Evolutionary conservation across 1,140 invertebrate species (phyloP).

Genomic region (Drosophila varians): DNA sequence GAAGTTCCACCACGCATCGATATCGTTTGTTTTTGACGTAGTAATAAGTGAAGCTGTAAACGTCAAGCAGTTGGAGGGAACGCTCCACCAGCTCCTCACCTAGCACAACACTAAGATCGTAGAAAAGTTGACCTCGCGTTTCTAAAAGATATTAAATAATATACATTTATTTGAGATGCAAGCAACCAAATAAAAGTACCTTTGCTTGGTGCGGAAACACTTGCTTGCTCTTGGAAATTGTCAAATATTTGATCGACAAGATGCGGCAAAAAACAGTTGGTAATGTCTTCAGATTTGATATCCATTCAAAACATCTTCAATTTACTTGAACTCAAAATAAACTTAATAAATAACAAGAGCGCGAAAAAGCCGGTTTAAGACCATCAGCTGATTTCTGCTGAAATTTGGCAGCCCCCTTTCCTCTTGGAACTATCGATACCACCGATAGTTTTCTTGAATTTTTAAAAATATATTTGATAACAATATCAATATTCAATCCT

Average conservation of each 20-base stretch:
- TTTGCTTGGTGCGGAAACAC: not conserved
- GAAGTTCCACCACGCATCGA: constrained; percentile 16
- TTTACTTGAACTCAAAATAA: constrained; percentile 1
- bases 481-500: too few relatives aligned
- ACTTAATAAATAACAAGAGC: constrained; percentile 1
- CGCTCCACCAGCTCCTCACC: constrained; percentile 15
- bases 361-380: constrained; percentile 8
- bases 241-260: constrained; percentile 22
- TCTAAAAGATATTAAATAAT: not conserved
- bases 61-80: constrained; percentile 18
- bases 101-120: constrained; percentile 4
- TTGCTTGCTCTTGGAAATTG: not conserved
- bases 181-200: too few relatives aligned
- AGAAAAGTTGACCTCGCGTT: constrained; percentile 8
- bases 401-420: not conserved
- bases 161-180: not conserved
- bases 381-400: constrained; percentile 9
- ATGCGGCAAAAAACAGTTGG: constrained; percentile 7
- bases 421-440: not conserved
- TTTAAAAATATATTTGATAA: too few relatives aligned
- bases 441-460: too few relatives aligned
- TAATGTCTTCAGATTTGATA: not conserved
- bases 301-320: constrained; percentile 27
- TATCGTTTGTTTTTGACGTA: not conserved
- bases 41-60: constrained; percentile 12